A percentile compares a stretch with the other conserved stretches of the same genome.
Conservation (phyloP, 1,140 invertebrate genomes). For the Orius laevigatus region DNA sequence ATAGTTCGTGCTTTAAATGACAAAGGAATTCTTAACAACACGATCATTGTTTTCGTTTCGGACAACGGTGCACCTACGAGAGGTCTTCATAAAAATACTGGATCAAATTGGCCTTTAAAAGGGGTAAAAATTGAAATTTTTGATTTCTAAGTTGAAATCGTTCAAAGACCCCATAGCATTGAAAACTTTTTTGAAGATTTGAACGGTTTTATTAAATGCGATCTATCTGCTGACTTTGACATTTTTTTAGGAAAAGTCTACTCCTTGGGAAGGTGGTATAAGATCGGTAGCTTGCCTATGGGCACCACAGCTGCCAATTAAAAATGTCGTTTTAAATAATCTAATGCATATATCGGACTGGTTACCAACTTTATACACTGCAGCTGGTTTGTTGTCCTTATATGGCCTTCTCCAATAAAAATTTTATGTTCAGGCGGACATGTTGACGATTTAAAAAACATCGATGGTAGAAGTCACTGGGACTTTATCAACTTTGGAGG, state of each 20-base stretch:
- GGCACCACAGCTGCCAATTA: slow-evolving; percentile 29
- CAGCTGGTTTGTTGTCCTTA: slow-evolving; percentile 31
- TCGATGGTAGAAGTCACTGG: slow-evolving; percentile 48
- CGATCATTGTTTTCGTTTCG: slow-evolving; percentile 41
- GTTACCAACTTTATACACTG: slow-evolving; percentile 44
- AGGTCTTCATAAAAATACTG: slow-evolving; percentile 33
- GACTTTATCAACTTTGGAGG: slow-evolving; percentile 29
- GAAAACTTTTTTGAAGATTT: not conserved
- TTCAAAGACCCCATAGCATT: too few relatives aligned
- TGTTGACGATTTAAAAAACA: slow-evolving; percentile 26
- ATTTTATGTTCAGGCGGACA: slow-evolving; percentile 28
- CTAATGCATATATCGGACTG: slow-evolving; percentile 40
- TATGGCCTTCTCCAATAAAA: not conserved
- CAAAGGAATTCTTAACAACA: slow-evolving; percentile 36
- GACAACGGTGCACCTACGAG: slow-evolving; percentile 42
- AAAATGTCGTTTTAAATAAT: slow-evolving; percentile 26
- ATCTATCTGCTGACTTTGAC: too few relatives aligned
- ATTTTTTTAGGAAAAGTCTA: slow-evolving; percentile 40
- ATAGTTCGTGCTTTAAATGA: slow-evolving; percentile 41
- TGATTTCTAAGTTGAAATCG: not conserved
- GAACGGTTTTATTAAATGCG: not conserved
- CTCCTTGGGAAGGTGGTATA: slow-evolving; percentile 54
- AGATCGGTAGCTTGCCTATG: slow-evolving; percentile 34
- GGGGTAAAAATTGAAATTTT: slow-evolving; percentile 23
- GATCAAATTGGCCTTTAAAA: slow-evolving; percentile 49